A percentile compares a stretch with the other conserved stretches of the same genome.
Conservation (phyloP, 2,113 vertebrate genomes). For the Mustelus asterias region DNA sequence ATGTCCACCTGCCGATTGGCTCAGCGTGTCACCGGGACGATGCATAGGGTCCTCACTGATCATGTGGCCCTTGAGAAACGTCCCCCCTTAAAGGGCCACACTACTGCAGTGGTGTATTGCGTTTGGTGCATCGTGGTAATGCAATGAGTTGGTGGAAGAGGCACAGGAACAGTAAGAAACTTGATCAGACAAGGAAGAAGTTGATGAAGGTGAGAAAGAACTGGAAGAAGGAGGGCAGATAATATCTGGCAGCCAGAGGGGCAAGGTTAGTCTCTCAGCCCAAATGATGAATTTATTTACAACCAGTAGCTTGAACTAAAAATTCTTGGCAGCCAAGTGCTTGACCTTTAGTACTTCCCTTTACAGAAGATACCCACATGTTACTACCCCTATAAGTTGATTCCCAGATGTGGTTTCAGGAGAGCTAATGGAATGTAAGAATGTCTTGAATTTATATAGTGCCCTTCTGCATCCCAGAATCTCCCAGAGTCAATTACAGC, state of each 20-base stretch:
- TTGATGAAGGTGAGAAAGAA: too few species aligned
- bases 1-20: too few species aligned
- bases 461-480: background rate
- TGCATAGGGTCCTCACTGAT: too few species aligned
- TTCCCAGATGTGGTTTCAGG: background rate
- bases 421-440: background rate
- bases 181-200: background rate
- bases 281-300: background rate
- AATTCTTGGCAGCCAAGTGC: too few species aligned
- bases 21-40: too few species aligned
- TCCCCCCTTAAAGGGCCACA: too few species aligned
- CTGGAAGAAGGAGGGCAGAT: background rate
- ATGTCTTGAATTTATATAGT: background rate
- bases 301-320: background rate
- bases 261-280: background rate
- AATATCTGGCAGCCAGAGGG: background rate
- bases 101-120: background rate
- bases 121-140: background rate
- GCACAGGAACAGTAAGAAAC: background rate
- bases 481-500: background rate
- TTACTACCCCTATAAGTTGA: background rate
- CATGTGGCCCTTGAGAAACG: too few species aligned
- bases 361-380: background rate
- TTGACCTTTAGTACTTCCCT: background rate
- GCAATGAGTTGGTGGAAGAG: background rate